Evolutionary conservation across 2,797 vertebrate species (phyloP), one percentile per base, ranked within the genome.

Genomic region (Crossoptilon crossoptilon): DNA sequence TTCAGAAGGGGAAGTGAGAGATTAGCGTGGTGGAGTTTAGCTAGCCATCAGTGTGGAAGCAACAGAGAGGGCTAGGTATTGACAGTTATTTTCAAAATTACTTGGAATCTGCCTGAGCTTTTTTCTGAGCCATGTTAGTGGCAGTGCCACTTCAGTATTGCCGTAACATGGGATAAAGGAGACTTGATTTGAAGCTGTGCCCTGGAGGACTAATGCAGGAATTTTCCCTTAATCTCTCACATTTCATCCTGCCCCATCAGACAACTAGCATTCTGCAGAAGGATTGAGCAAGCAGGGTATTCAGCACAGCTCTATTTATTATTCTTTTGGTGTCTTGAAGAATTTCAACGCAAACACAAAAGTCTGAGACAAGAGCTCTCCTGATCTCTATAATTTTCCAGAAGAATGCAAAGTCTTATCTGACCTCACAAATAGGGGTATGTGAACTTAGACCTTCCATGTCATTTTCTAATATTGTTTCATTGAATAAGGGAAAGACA

Each of bases 341-440:
- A 67, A n/a, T 46, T 55, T 81, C 27, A 64, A 41, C 31, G 33
- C 9, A 26, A 69, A 33, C 33, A 37, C 9, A 23, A 3, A 8
- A 41, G 1, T 21, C 56, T 55, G 33, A 74, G 31, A 55, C 8
- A 67, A 49, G 5, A 6, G 10, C 5, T 43, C 3, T 3, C 3
- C 6, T 10, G 29, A 70, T 13, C 48, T 46, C 4, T 56, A 10
- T 8, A 21, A 5, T 56, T 60, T 27, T n/a, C n/a, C 9, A 73
- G 41, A 44, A 58, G 41, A 80, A n/a, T 2, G 31, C n/a, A 68
- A 48, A 48, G n/a, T 24, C 66, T 48, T 48, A 68, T 35, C n/a
- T 68, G n/a, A 48, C 27, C 4, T 73, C 19, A 29, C 15, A 35
- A 16, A 31, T 16, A 77, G 0, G 2, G 1, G 3, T 8, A 7